These are phyloP conservation scores for Anolis apletophallus DNA, from an alignment of 2,797 vertebrate species.

Conservation along the genomic window DNA sequence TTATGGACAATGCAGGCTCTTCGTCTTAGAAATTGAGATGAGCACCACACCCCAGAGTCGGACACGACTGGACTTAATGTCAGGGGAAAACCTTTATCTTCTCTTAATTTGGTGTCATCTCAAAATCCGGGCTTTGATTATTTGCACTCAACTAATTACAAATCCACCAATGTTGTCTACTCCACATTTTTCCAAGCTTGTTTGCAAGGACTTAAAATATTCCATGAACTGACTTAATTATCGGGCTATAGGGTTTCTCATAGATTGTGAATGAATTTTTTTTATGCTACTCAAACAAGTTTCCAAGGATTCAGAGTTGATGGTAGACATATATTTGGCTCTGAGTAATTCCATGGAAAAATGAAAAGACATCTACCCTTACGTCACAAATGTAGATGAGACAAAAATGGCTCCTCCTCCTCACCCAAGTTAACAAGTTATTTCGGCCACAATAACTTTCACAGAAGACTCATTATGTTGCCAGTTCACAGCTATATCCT, in stretches of 20 bases:
- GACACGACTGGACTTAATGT: too few species aligned
- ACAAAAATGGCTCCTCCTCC: background rate
- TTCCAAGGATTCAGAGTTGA: background rate
- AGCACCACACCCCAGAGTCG: too few species aligned
- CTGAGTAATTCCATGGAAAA: background rate
- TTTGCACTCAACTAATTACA: too few species aligned
- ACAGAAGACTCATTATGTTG: background rate
- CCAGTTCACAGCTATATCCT: background rate
- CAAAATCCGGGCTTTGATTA: too few species aligned
- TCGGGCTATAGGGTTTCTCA: background rate
- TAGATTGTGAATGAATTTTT: background rate
- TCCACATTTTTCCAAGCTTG: too few species aligned
- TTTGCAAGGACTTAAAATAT: fast-evolving
- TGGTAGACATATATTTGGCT: background rate
- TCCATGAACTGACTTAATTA: background rate
- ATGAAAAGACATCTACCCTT: background rate
- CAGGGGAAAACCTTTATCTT: too few species aligned
- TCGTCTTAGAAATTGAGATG: too few species aligned
- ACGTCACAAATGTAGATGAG: background rate
- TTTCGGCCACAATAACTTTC: background rate
- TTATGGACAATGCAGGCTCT: too few species aligned
- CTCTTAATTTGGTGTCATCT: too few species aligned
- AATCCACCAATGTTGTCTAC: too few species aligned
- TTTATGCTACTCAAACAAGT: background rate
- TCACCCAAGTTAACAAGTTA: background rate